These are phyloP conservation scores for Coregonus suidteri DNA, from an alignment of 2,797 vertebrate species.

Conservation along the genomic window DNA sequence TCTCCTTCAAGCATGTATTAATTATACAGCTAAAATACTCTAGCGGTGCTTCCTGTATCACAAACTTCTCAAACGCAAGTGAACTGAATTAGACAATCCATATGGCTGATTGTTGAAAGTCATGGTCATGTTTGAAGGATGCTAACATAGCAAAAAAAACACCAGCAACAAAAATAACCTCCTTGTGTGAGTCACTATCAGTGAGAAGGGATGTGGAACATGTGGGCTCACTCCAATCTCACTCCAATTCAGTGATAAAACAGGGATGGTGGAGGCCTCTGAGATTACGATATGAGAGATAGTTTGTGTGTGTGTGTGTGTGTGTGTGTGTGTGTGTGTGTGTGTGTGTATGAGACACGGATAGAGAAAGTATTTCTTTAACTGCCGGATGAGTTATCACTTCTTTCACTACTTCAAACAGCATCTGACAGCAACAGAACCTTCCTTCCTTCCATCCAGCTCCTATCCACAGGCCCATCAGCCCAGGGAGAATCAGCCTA, in stretches of 20 bases:
- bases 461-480: conserved; percentile 41
- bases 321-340: neutral
- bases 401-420: conserved; percentile 66
- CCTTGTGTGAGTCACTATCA: neutral
- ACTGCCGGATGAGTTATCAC: conserved; percentile 41
- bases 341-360: neutral
- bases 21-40: conserved; percentile 5
- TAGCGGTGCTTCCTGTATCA: neutral
- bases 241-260: neutral
- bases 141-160: neutral
- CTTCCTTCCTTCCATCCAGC: conserved; percentile 45
- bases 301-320: neutral
- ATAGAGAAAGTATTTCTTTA: neutral
- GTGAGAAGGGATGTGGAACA: neutral
- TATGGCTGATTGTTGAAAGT: neutral
- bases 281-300: neutral
- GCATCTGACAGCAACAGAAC: conserved; percentile 58
- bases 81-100: neutral
- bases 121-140: neutral
- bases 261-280: neutral
- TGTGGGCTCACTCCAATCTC: neutral
- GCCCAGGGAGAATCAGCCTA: conserved; percentile 52
- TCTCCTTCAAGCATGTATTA: neutral
- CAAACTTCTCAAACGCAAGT: neutral
- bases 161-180: neutral